These are phyloP conservation scores for Isotomurus palustris DNA, from an alignment of 2,888 invertebrate species.

Conservation along the genomic window DNA sequence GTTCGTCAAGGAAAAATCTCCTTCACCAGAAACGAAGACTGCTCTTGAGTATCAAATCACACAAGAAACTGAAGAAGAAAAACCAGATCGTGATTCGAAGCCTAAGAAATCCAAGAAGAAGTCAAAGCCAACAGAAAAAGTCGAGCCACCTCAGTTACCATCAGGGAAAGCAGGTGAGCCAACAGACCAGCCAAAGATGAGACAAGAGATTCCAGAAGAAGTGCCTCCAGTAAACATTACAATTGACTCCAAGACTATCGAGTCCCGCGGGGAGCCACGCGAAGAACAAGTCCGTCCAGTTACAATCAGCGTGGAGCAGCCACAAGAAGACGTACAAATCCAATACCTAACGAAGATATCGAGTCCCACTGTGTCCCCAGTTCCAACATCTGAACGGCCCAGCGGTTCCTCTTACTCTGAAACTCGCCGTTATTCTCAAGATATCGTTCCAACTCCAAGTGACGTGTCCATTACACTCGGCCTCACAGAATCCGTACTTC, in stretches of 20 bases:
- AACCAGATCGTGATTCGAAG: background rate
- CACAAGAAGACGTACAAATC: slow-evolving; percentile 27
- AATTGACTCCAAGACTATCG: too few species aligned
- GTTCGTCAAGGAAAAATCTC: too few species aligned
- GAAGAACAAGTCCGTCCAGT: slow-evolving; percentile 11
- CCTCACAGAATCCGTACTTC: slow-evolving; percentile 28
- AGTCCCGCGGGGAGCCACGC: too few species aligned
- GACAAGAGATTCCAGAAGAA: too few species aligned
- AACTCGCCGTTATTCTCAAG: slow-evolving; percentile 7
- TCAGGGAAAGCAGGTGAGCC: too few species aligned
- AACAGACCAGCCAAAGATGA: background rate
- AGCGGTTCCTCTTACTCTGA: background rate
- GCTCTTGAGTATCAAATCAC: background rate
- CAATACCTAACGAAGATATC: slow-evolving; percentile 35
- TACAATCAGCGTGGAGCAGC: slow-evolving; percentile 29
- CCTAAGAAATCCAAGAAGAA: background rate
- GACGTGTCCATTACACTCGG: slow-evolving; percentile 32
- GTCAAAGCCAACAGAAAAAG: background rate
- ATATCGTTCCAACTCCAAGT: slow-evolving; percentile 8
- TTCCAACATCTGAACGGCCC: slow-evolving; percentile 16
- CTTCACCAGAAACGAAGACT: background rate
- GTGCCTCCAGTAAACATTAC: too few species aligned
- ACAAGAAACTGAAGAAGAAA: background rate
- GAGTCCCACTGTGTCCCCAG: slow-evolving; percentile 28
- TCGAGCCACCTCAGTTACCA: background rate